phyloP scores from a whole-genome alignment of 2,113 vertebrate genomes.

The Ornithorhynchus anatinus region DNA sequence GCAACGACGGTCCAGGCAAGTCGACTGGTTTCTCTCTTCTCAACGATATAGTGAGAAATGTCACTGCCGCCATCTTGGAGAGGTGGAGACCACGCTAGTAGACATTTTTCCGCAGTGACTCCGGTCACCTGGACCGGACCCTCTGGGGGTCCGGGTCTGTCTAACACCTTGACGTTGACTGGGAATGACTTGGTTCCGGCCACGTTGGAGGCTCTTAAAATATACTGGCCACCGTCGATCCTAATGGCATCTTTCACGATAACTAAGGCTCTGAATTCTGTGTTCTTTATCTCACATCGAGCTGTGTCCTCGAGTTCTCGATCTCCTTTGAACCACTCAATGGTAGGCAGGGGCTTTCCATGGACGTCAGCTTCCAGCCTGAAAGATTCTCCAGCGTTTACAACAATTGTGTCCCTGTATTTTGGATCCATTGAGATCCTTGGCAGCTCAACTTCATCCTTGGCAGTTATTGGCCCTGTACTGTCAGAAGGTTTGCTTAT shows the following conservation, averaged over 20 bases:
- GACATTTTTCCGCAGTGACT: conserved; percentile 90
- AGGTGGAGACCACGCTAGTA: conserved; percentile 86
- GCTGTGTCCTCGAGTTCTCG: conserved; percentile 89
- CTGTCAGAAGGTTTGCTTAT: conserved; percentile 95
- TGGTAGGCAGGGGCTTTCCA: conserved; percentile 89
- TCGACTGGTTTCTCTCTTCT: conserved; percentile 97
- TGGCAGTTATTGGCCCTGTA: conserved; percentile 93
- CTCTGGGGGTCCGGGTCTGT: conserved; percentile 87
- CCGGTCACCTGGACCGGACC: conserved; percentile 87
- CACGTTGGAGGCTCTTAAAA: conserved; percentile 87
- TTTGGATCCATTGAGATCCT: conserved; percentile 95
- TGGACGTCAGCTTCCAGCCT: conserved; percentile 91
- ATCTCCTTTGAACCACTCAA: conserved; percentile 93
- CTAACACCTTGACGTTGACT: conserved; percentile 91
- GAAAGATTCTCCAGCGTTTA: conserved; percentile 93
- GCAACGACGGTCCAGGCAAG: conserved; percentile 94
- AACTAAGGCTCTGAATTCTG: conserved; percentile 86
- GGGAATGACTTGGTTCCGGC: conserved; percentile 89
- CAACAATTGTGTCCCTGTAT: conserved; percentile 86
- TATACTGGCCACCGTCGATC: conserved; percentile 88
- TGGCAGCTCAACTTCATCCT: conserved; percentile 90
- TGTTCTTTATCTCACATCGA: conserved; percentile 90
- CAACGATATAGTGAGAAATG: conserved; percentile 92
- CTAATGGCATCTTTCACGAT: conserved; percentile 90
- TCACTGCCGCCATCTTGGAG: conserved; percentile 92